Base-by-base conservation (phyloP, 2,113 vertebrate species). In the Xyliphius kryptos region DNA sequence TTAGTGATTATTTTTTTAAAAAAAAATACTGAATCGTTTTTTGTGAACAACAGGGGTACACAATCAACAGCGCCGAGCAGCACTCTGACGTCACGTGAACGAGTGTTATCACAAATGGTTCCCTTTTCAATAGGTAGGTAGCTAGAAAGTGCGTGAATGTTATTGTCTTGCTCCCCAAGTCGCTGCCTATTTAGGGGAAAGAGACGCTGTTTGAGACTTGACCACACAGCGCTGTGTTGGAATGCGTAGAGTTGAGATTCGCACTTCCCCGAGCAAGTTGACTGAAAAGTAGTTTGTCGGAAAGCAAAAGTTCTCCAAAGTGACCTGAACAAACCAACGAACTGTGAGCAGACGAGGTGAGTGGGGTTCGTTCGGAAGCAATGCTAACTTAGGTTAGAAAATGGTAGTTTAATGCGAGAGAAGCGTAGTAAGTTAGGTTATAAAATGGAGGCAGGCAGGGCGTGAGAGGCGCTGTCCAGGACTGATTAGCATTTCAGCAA, bases 201-300 rank as follows among this genome's bases (percentile, higher is more conserved):
- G 2, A 11, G 1, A 3, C 26, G 6, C 10, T 15, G 26, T 37
- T 61, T 61, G 16, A 17, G 17, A 50, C 32, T 2, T 16, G 15
- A 12, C 15, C 7, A 71, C 73, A 47, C 68, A 57, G 78, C 77
- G 66, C 79, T 91, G 92, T 91, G 85, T 9, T 88, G 91, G 90
- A 94, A 94, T 94, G 90, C 89, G 86, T 81, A 81, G 82, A 86
- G 87, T 81, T 81, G 82, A 85, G 87, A 80, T 72, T 83, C 83
- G 62, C 69, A 77, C 71, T 81, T 73, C 75, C 40, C 72, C 68
- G 75, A 81, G 67, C 62, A 22, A 61, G 69, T 47, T 61, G 2
- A 8, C 17, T 2, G 59, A 50, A 40, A 50, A 61, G 32, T 61
- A 36, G 63, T 53, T 59, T 43, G 55, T 38, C 17, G 50, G 26